Evolutionary conservation across 2,113 vertebrate species (phyloP).

Genomic region (Sebastes fasciatus): DNA sequence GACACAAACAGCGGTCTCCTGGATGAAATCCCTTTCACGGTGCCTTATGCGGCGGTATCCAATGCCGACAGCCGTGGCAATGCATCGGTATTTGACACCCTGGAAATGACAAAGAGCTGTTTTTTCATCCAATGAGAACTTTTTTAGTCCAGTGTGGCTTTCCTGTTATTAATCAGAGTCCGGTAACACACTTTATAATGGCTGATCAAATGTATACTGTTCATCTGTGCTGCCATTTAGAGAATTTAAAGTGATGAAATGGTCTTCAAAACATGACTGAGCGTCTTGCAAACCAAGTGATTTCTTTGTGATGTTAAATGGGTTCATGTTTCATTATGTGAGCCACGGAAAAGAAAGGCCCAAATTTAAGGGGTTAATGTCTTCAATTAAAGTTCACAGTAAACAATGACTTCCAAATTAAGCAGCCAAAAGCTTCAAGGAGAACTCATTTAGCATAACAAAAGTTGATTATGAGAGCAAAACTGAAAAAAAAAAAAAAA

Average conservation of each 20-base stretch:
- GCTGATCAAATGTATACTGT: background rate
- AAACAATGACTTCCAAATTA: slow-evolving; percentile 24
- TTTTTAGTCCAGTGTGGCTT: background rate
- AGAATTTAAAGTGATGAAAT: background rate
- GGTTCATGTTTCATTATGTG: background rate
- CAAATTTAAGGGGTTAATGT: too few species aligned
- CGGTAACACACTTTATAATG: background rate
- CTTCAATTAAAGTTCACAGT: background rate
- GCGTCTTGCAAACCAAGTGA: background rate
- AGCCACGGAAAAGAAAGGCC: background rate
- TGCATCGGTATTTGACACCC: background rate
- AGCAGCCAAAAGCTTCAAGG: slow-evolving; percentile 13
- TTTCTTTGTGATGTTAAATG: background rate
- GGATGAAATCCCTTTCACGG: too few species aligned
- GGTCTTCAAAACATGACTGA: background rate
- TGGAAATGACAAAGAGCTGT: background rate
- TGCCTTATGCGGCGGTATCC: too few species aligned
- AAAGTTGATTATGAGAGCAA: slow-evolving; percentile 23
- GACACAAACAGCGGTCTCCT: too few species aligned
- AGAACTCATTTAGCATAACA: slow-evolving; percentile 5
- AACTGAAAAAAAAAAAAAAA: slow-evolving; percentile 11
- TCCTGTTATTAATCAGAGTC: background rate
- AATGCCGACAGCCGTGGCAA: too few species aligned
- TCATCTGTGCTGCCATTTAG: background rate
- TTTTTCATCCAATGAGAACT: background rate